A percentile compares a stretch with the other conserved stretches of the same genome.
Evolutionary conservation across 1,140 invertebrate species (phyloP).

Genomic region (Ruditapes philippinarum): DNA sequence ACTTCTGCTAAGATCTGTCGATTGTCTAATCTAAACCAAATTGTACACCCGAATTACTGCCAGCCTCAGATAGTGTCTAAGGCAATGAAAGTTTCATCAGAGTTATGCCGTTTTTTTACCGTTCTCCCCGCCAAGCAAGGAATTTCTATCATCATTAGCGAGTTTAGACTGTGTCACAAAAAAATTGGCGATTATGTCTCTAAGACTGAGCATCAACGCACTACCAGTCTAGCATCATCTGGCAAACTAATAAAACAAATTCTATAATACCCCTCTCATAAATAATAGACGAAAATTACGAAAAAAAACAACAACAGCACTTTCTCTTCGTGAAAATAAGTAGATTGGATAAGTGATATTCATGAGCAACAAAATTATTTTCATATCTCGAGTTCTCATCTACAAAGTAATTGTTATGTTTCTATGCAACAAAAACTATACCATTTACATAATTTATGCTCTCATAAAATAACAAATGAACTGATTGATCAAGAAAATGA

Average conservation of each 20-base stretch:
- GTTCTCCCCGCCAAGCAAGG: background rate
- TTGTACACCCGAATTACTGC: constrained; percentile 23
- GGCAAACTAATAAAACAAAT: constrained; percentile 1
- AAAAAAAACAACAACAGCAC: background rate
- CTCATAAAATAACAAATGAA: no score
- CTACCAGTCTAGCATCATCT: background rate
- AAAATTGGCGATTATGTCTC: background rate
- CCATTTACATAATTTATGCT: background rate
- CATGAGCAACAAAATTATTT: background rate
- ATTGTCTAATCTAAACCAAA: constrained; percentile 6
- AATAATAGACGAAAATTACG: background rate
- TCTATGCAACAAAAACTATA: background rate
- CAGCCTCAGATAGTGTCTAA: background rate
- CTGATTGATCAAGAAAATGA: no score
- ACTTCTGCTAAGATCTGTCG: background rate
- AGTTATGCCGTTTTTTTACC: background rate
- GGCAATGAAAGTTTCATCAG: background rate
- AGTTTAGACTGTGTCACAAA: constrained; percentile 25
- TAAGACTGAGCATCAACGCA: background rate
- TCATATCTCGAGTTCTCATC: background rate
- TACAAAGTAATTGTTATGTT: background rate
- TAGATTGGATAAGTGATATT: background rate
- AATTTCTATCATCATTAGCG: constrained; percentile 12
- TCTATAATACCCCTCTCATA: background rate
- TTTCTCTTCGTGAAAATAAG: no score